Evolutionary conservation across 1,140 invertebrate genomes (phyloP).

Genomic region (Bombus fervidus): DNA sequence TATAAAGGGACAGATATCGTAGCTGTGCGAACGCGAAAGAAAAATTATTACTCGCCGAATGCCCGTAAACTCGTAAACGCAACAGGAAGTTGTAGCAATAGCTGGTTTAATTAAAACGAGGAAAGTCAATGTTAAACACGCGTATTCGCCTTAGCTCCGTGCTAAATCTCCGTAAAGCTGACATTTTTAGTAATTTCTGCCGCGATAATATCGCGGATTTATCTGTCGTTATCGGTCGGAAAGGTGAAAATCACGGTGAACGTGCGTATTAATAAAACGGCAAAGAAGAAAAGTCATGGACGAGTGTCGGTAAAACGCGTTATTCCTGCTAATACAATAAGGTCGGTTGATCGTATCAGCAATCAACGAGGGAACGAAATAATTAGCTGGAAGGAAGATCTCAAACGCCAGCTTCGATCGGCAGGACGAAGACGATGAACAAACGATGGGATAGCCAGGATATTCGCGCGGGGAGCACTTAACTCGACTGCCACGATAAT

Average conservation of each 20-base stretch:
- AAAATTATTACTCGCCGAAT: neutral
- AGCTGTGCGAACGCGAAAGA: neutral
- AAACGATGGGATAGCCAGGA: slow-evolving; percentile 33
- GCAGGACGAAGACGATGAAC: slow-evolving; percentile 19
- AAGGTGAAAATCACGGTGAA: too few relatives aligned
- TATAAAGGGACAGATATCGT: too few relatives aligned
- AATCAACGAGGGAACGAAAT: slow-evolving; percentile 11
- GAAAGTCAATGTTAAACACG: neutral
- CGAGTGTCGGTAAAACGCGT: too few relatives aligned
- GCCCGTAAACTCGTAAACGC: neutral
- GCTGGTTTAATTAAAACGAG: neutral
- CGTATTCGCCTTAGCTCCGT: neutral
- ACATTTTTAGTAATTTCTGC: neutral
- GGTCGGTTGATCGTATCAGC: neutral
- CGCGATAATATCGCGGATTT: too few relatives aligned
- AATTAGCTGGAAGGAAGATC: slow-evolving; percentile 10
- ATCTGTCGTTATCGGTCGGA: too few relatives aligned
- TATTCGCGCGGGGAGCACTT: slow-evolving; percentile 38
- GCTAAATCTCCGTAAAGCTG: neutral
- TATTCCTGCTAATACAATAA: neutral
- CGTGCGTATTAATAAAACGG: too few relatives aligned
- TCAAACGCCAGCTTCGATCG: neutral
- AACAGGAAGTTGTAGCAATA: neutral
- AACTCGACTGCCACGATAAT: slow-evolving; percentile 33
- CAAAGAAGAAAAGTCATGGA: too few relatives aligned